These are phyloP conservation scores for Pardosa pseudoannulata DNA, from an alignment of 2,888 invertebrate genomes.

Conservation along the genomic window DNA sequence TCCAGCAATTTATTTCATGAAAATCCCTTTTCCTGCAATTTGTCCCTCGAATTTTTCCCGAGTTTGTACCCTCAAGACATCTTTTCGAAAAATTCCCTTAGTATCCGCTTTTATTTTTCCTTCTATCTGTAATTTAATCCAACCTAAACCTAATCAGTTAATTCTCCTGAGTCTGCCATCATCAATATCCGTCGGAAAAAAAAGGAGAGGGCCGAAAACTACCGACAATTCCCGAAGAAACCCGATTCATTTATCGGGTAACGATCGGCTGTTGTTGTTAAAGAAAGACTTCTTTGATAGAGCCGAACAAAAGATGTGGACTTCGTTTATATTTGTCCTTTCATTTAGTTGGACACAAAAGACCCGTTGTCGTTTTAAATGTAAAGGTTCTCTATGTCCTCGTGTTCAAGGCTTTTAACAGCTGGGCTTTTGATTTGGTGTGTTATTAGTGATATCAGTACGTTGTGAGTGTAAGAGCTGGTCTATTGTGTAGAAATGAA, in stretches of 20 bases:
- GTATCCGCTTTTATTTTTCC: background rate
- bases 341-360: slow-evolving; percentile 27
- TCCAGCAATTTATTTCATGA: background rate
- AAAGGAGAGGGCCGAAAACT: background rate
- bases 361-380: slow-evolving; percentile 36
- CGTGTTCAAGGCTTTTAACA: slow-evolving; percentile 30
- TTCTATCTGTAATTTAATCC: slow-evolving; percentile 20
- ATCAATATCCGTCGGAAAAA: background rate
- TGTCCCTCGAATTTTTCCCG: background rate
- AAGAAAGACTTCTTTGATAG: slow-evolving; percentile 14
- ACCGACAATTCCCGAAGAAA: slow-evolving; percentile 29
- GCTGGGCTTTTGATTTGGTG: slow-evolving; percentile 27
- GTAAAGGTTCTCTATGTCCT: slow-evolving; percentile 28
- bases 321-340: slow-evolving; percentile 36
- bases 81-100: background rate
- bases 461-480: slow-evolving; percentile 3
- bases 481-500: slow-evolving; percentile 5
- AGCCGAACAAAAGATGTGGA: slow-evolving; percentile 7
- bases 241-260: slow-evolving; percentile 18
- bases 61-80: background rate
- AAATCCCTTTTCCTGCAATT: background rate
- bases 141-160: slow-evolving; percentile 9
- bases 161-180: slow-evolving; percentile 8
- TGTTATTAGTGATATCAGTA: slow-evolving; percentile 15
- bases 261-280: slow-evolving; percentile 25